Evolutionary conservation across 2,113 vertebrate genomes (phyloP).

Genomic region (Rattus rattus): DNA sequence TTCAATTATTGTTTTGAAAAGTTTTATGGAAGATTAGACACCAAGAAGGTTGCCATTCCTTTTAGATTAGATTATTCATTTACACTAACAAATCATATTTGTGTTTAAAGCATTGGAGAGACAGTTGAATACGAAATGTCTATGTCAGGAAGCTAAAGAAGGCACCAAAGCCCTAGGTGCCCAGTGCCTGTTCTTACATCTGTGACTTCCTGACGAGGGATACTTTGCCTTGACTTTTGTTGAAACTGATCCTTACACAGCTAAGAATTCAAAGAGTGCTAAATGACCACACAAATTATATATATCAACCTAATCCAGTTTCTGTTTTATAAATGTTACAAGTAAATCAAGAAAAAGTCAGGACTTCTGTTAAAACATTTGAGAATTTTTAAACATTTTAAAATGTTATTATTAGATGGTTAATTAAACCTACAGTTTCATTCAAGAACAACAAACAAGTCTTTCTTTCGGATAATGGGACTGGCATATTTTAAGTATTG

Average conservation of each 20-base stretch:
- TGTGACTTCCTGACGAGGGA: not conserved
- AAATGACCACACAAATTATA: not conserved
- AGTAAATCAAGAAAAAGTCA: conserved; percentile 15
- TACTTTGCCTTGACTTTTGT: not conserved
- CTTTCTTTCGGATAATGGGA: not conserved
- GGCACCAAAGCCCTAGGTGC: not conserved
- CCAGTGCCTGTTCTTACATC: not conserved
- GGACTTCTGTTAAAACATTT: not conserved
- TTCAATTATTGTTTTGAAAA: conserved; percentile 42
- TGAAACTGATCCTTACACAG: not conserved
- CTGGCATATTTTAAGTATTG: not conserved
- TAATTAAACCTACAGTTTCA: conserved; percentile 23
- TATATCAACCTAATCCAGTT: not conserved
- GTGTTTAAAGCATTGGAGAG: not conserved
- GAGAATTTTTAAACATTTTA: conserved; percentile 1
- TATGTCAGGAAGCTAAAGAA: not conserved
- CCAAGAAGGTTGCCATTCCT: not conserved
- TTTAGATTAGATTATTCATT: not conserved
- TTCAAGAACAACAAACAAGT: not conserved
- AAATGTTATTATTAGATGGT: conserved; percentile 49
- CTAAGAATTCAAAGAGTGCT: not conserved
- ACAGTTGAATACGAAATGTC: not conserved
- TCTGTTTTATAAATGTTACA: not conserved
- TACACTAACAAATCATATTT: not conserved
- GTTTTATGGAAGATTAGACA: not conserved